Base-by-base conservation (phyloP, 2,113 vertebrate genomes). In the Pantherophis guttatus region DNA sequence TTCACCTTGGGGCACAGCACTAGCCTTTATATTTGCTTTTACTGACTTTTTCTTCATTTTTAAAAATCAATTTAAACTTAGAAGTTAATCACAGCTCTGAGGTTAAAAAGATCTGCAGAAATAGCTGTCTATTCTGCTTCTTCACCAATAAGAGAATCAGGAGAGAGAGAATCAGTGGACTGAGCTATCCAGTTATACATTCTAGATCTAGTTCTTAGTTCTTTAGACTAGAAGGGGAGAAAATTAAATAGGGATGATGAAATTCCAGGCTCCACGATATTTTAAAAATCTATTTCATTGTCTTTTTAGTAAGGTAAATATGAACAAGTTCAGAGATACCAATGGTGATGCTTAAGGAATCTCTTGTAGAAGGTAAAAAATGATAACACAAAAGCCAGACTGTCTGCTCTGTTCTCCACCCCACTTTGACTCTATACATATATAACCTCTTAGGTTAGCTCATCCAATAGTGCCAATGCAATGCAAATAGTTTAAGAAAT, bases 81-180 rank as follows among this genome's bases (percentile, higher is more conserved):
- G 95, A 96, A 95, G 96, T 96, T 96, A 97, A 96, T 97, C 97
- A 97, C 93, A 94, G 95, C 94, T 96, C 87, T 95, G 92, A 96
- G 88, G 88, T 81, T 39, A 21, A 95, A 95, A 96, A 94, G 95
- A 96, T 96, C 93, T 96, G 86, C 94, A 96, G 94, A 81, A 95
- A 90, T 90, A 93, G 87, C 93, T 97, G 95, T 96, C 87, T 93
- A 89, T 92, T 93, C 91, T 88, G 90, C 58, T 53, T 94, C 93
- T 95, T 88, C 93, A 86, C 59, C 12, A 33, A 92, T 86, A 92
- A 92, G 88, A 95, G 29, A 39, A 44, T 44, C 39, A 44, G 39
- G 39, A 50, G 2, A 88, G 50, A 15, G 50, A 93, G 53, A 91
- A 91, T 54, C 55, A 58, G 24, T 65, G 48, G 23, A 92, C 70